Percentiles rank a stretch among this genome's conserved stretches.
These are phyloP conservation scores for Micronycteris hirsuta DNA, from an alignment of 2,113 vertebrate species.

Conservation along the genomic window DNA sequence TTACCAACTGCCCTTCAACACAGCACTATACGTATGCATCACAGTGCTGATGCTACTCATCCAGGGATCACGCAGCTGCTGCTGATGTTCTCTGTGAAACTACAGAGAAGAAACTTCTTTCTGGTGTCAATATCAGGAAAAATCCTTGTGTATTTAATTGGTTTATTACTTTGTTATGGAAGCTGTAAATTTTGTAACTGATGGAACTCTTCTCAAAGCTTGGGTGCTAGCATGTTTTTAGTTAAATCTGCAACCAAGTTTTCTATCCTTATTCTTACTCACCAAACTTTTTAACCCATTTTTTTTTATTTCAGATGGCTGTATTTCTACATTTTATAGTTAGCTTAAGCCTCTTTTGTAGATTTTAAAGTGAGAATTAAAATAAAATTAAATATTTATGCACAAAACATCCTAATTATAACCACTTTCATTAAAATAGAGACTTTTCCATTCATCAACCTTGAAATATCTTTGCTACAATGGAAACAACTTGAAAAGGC, in stretches of 20 bases:
- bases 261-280: not conserved
- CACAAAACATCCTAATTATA: not conserved
- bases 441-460: not conserved
- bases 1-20: not conserved
- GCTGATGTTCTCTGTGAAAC: not conserved
- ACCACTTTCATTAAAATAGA: conserved; percentile 3
- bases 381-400: not conserved
- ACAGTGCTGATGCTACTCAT: not conserved
- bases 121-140: not conserved
- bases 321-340: not conserved
- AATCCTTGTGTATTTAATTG: not conserved
- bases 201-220: not conserved
- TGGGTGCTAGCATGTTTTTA: not conserved
- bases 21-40: fast-evolving
- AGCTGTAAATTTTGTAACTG: not conserved
- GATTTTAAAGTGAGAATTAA: not conserved
- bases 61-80: not conserved
- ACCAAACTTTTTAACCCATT: not conserved
- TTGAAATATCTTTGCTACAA: not conserved
- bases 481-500: not conserved
- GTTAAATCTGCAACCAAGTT: not conserved
- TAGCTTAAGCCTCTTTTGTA: not conserved
- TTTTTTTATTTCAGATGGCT: not conserved
- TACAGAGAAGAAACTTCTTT: not conserved
- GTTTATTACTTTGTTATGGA: not conserved